phyloP scores from a whole-genome alignment of 2,797 vertebrate genomes.

The Merluccius polli region DNA sequence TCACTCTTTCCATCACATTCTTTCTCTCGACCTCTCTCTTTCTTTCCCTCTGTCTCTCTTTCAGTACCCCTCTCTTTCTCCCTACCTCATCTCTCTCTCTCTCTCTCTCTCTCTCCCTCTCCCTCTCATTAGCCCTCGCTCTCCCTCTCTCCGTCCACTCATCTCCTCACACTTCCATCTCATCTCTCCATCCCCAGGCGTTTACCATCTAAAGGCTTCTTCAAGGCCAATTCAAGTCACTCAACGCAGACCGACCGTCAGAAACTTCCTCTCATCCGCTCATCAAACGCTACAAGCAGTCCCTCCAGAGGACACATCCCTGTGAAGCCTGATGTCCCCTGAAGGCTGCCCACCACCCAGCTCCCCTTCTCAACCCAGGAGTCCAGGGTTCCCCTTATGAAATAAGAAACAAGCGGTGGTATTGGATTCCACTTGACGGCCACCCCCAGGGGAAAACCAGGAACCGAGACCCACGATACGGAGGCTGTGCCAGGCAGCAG shows the following conservation, averaged over 20 bases:
- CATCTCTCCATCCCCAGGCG: neutral
- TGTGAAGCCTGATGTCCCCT: neutral
- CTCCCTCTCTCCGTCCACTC: too few species aligned
- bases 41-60: neutral
- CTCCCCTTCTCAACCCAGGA: slow-evolving; percentile 18
- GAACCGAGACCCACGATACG: slow-evolving; percentile 40
- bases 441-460: slow-evolving; percentile 41
- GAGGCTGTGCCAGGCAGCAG: slow-evolving; percentile 25
- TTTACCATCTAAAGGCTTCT: neutral
- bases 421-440: slow-evolving; percentile 60
- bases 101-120: neutral
- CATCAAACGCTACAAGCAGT: neutral
- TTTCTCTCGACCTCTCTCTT: too few species aligned
- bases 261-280: neutral
- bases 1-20: neutral
- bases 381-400: slow-evolving; percentile 46
- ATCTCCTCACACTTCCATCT: neutral
- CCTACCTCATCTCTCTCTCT: too few species aligned
- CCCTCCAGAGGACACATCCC: neutral
- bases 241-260: neutral
- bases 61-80: neutral
- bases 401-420: slow-evolving; percentile 41
- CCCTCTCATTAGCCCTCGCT: neutral
- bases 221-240: neutral
- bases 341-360: neutral